Evolutionary conservation across 2,797 vertebrate species (phyloP).

Genomic region (Yasuhikotakia modesta): DNA sequence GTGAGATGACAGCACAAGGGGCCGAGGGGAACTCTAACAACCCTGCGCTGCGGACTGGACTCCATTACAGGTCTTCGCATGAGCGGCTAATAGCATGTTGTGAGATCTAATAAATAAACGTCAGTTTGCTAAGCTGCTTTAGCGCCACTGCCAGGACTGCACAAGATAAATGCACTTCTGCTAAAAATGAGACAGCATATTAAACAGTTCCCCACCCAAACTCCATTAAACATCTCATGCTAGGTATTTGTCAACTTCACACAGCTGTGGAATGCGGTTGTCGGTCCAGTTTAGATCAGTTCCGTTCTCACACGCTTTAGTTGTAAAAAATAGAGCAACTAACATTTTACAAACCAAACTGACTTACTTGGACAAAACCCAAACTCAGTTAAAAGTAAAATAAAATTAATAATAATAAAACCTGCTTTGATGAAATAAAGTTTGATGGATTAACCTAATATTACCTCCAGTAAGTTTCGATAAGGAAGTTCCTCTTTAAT

Average conservation of each 20-base stretch:
- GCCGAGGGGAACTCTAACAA: conserved; percentile 45
- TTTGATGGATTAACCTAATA: no score
- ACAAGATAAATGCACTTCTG: conserved; percentile 18
- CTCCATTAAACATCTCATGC: conserved; percentile 29
- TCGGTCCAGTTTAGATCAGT: background rate
- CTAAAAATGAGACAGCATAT: conserved; percentile 26
- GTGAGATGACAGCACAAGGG: conserved; percentile 62
- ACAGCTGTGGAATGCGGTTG: background rate
- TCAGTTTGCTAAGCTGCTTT: background rate
- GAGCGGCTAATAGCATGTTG: conserved; percentile 31
- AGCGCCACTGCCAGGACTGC: background rate
- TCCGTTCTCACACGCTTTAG: background rate
- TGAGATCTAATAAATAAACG: conserved; percentile 38
- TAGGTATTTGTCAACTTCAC: conserved; percentile 7
- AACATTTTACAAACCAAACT: background rate
- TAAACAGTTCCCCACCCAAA: conserved; percentile 25
- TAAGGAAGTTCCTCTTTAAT: background rate
- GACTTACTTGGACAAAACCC: no score
- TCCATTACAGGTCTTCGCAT: conserved; percentile 12
- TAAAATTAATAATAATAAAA: no score
- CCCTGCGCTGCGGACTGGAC: conserved; percentile 12
- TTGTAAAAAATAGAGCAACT: background rate
- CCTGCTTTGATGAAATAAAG: no score
- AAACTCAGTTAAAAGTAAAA: no score
- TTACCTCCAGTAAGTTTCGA: no score